Evolutionary conservation across 2,797 vertebrate species (phyloP).

Genomic region (Macrochelys suwanniensis): DNA sequence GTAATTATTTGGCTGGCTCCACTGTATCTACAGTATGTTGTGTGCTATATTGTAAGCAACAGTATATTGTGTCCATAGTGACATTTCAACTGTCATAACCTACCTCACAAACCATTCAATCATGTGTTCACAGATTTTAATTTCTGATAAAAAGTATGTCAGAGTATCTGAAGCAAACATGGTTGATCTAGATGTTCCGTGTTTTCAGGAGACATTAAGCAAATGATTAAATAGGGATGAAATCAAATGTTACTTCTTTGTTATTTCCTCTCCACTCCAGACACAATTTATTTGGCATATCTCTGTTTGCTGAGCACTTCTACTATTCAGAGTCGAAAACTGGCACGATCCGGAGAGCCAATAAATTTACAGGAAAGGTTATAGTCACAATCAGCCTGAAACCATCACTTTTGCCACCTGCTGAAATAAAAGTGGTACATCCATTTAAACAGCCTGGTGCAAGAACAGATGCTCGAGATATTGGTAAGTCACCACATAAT

Average conservation of each 20-base stretch:
- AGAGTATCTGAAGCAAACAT: neutral
- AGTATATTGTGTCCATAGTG: neutral
- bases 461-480: constrained; percentile 39
- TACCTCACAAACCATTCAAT: neutral
- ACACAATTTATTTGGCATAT: constrained; percentile 81
- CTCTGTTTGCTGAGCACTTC: constrained; percentile 87
- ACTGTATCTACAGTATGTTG: neutral
- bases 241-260: neutral
- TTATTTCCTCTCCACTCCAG: constrained; percentile 75
- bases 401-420: constrained; percentile 78
- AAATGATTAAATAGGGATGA: neutral
- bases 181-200: neutral
- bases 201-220: neutral
- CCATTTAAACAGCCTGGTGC: constrained; percentile 82
- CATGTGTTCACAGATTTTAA: neutral
- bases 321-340: constrained; percentile 87
- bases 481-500: constrained; percentile 73
- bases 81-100: neutral
- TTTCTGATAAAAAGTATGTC: neutral
- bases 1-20: neutral
- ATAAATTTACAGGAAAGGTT: constrained; percentile 87
- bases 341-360: constrained; percentile 84
- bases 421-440: constrained; percentile 88
- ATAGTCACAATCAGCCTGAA: constrained; percentile 81
- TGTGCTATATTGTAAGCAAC: neutral